These are phyloP conservation scores for Podarcis lilfordi DNA, from an alignment of 2,797 vertebrate species.

Conservation along the genomic window DNA sequence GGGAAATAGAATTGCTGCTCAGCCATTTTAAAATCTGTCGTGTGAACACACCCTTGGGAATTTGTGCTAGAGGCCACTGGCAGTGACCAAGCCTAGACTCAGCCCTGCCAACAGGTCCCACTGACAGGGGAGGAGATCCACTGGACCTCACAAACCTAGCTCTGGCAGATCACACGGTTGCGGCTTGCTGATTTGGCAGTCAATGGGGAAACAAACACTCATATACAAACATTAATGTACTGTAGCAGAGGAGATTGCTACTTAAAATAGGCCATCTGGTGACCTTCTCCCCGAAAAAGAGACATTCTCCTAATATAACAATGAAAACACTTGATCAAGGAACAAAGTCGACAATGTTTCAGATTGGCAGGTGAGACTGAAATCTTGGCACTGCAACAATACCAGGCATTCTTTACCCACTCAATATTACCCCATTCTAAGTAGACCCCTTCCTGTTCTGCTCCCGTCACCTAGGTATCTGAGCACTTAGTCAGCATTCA, in stretches of 20 bases:
- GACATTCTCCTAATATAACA: neutral
- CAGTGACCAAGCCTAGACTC: no score
- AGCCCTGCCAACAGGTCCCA: no score
- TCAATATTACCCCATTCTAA: neutral
- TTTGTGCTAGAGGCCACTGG: no score
- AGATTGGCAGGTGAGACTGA: constrained; percentile 8
- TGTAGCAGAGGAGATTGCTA: neutral
- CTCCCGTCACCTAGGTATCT: neutral
- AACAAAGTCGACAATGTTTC: constrained; percentile 26
- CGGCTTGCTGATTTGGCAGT: neutral
- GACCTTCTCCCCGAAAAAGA: neutral
- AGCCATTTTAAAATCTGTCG: no score
- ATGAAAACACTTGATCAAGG: neutral
- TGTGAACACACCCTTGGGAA: no score
- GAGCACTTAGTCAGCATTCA: constrained; percentile 19
- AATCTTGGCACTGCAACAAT: constrained; percentile 23
- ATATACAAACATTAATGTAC: neutral
- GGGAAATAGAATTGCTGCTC: no score
- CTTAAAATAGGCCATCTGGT: neutral
- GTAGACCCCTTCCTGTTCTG: neutral
- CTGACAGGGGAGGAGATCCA: neutral
- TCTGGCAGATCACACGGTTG: neutral
- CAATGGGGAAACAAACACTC: neutral
- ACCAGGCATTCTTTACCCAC: constrained; percentile 1
- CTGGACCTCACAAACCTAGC: neutral